Evolutionary conservation across 2,888 invertebrate genomes (phyloP).

Genomic region (Cataglyphis rosenhaueri): DNA sequence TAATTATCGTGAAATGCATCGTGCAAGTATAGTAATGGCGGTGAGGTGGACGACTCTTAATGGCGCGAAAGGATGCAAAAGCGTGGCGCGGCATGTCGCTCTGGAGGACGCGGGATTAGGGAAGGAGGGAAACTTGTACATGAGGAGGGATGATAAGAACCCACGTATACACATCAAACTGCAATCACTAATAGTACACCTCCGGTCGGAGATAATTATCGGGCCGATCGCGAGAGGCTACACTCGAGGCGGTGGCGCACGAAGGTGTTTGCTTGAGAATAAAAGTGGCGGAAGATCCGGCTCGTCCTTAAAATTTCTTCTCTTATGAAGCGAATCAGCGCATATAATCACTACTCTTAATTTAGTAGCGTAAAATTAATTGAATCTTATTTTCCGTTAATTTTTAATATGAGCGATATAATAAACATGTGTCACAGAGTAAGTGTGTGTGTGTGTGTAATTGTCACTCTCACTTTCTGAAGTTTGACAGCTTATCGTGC

Average conservation of each 20-base stretch:
- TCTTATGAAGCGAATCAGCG: conserved; percentile 8
- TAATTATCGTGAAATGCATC: conserved; percentile 78
- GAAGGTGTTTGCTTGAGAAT: conserved; percentile 57
- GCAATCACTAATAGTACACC: conserved; percentile 79
- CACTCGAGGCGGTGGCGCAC: conserved; percentile 49
- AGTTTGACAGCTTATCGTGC: conserved; percentile 9
- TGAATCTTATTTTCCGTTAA: conserved; percentile 7
- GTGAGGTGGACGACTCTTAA: conserved; percentile 73
- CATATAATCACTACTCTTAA: conserved; percentile 8
- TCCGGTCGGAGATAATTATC: conserved; percentile 79
- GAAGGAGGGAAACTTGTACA: conserved; percentile 8
- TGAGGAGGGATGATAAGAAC: conserved; percentile 65
- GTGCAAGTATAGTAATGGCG: conserved; percentile 73
- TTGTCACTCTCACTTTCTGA: not conserved
- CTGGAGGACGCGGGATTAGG: conserved; percentile 9
- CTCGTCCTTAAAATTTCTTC: conserved; percentile 52
- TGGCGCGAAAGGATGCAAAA: conserved; percentile 68
- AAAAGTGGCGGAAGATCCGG: conserved; percentile 69
- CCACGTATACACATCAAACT: conserved; percentile 75
- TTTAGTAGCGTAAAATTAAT: conserved; percentile 43
- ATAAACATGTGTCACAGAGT: not conserved
- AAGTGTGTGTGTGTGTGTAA: conserved; percentile 24
- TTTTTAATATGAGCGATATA: conserved; percentile 38
- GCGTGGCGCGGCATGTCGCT: conserved; percentile 40
- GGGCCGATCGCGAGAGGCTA: conserved; percentile 71